Evolutionary conservation across 2,888 invertebrate genomes (phyloP), one percentile per base, ranked within the genome.

Genomic region (Hirtodrosophila alboralis): DNA sequence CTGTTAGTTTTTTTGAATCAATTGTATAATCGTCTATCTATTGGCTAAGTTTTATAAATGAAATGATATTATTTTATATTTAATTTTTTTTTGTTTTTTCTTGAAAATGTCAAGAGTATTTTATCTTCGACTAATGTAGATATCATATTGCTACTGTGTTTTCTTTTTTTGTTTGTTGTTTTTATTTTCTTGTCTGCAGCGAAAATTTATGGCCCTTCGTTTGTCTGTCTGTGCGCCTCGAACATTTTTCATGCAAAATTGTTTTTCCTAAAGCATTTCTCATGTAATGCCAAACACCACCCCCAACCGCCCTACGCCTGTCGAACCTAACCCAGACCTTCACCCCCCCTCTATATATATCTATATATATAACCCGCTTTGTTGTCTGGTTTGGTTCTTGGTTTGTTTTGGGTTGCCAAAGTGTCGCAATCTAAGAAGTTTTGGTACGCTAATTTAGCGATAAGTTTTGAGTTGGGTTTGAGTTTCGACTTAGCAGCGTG

Each of bases 171-270:
- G 10, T 45, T 14, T n/a, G 23, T 28, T 34, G 23, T 45, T 33
- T 36, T 33, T 18, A 18, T 53, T 56, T 38, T 34, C 38, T 57
- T 70, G 58, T 57, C 61, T 63, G 63, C 31, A 7, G 30, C 6
- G 40, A 27, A 59, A 85, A 88, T 87, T 87, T 84, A 88, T 87
- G 77, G 79, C 79, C 54, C 63, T 69, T 64, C 59, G 68, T 73
- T 73, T 75, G 81, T 75, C 63, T 75, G 74, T 75, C 71, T 78
- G 65, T 52, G 65, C 61, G 65, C 51, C 65, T 59, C 56, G 65
- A 63, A 73, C 83, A 87, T 87, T 87, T 87, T 75, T 86, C 87
- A 81, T 84, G 74, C 75, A 68, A 75, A 70, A 84, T 76, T 76
- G 70, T 71, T 76, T 70, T 69, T 65, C 56, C 62, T 37, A 37